These are phyloP conservation scores for Scotopteryx bipunctaria DNA, from an alignment of 2,888 invertebrate species.

Conservation along the genomic window DNA sequence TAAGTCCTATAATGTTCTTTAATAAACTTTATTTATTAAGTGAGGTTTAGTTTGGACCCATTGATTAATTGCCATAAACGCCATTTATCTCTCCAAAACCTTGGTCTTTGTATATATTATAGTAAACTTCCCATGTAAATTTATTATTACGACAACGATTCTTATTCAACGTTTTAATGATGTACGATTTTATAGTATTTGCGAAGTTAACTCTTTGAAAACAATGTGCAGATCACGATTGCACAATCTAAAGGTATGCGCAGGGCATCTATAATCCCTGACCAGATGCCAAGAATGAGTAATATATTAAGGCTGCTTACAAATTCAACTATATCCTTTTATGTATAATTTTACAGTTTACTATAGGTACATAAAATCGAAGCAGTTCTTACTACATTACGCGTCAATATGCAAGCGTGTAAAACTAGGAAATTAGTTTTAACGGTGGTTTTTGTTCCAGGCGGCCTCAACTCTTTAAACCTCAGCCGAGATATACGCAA, in stretches of 20 bases:
- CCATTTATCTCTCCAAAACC: no score
- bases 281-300: slow-evolving; percentile 24
- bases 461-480: slow-evolving; percentile 70
- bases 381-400: no score
- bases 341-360: no score
- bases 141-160: slow-evolving; percentile 2
- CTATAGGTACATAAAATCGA: no score
- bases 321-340: slow-evolving; percentile 1
- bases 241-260: slow-evolving; percentile 18
- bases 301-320: slow-evolving; percentile 13
- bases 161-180: background rate
- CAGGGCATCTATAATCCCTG: slow-evolving; percentile 23
- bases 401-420: no score
- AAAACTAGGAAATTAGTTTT: no score
- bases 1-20: no score
- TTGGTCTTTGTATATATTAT: no score
- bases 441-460: slow-evolving; percentile 56
- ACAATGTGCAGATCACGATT: slow-evolving; percentile 24
- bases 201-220: slow-evolving; percentile 9
- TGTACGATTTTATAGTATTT: slow-evolving; percentile 4
- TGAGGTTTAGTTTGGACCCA: no score
- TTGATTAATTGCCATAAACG: no score
- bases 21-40: no score
- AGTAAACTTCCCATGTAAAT: background rate
- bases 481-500: slow-evolving; percentile 72